These are phyloP conservation scores for Piaya cayana DNA, from an alignment of 2,113 vertebrate genomes.

Conservation along the genomic window DNA sequence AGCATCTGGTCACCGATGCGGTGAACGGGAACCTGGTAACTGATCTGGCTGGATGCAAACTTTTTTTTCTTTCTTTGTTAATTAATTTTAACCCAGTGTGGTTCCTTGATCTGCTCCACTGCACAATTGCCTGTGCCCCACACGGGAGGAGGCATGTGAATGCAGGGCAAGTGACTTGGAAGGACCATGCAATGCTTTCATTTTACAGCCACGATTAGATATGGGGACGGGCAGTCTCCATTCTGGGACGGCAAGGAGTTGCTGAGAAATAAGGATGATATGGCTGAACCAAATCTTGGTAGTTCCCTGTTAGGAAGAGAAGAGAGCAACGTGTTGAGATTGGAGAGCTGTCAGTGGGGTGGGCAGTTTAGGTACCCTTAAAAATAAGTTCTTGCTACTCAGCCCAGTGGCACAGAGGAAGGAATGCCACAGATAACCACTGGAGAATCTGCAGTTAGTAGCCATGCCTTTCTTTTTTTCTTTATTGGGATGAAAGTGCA, in stretches of 20 bases:
- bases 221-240: accelerated
- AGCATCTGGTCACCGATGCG: accelerated
- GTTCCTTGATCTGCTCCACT: not conserved
- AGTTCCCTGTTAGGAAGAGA: not conserved
- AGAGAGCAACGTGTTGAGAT: not conserved
- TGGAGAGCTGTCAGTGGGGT: not conserved
- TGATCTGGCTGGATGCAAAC: not conserved
- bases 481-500: accelerated
- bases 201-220: not conserved
- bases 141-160: not conserved
- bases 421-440: not conserved
- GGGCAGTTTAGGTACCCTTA: not conserved
- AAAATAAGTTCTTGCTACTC: not conserved
- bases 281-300: not conserved
- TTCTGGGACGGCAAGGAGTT: not conserved
- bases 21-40: not conserved
- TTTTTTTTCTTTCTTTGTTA: not conserved
- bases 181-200: not conserved
- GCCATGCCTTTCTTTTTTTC: not conserved
- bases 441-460: not conserved
- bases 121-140: not conserved
- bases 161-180: not conserved
- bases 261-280: not conserved
- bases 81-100: not conserved
- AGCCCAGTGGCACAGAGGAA: not conserved